Conservation (phyloP, 2,113 vertebrate genomes). For the Channa argus region DNA sequence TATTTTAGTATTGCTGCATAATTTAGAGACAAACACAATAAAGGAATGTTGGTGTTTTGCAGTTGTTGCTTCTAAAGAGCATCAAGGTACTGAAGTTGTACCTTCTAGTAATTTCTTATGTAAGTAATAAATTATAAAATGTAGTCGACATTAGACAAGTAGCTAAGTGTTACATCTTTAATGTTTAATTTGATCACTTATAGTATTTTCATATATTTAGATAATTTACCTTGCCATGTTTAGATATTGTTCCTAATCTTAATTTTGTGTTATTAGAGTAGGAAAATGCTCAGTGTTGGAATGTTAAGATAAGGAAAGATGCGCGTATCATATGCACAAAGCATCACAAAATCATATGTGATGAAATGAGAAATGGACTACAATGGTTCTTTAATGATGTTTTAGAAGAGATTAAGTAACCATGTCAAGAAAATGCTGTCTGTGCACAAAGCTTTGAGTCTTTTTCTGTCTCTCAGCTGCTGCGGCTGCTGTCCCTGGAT, state of each 20-base stretch:
- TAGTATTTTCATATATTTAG: neutral
- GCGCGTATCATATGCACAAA: neutral
- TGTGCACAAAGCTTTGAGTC: conserved; percentile 33
- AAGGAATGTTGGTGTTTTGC: no score
- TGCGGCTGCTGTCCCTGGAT: conserved; percentile 65
- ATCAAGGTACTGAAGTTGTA: no score
- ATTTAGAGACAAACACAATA: neutral
- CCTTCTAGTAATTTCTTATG: no score
- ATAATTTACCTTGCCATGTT: no score
- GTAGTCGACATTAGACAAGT: no score
- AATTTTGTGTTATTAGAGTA: no score
- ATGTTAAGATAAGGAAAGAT: conserved; percentile 32
- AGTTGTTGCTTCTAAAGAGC: no score
- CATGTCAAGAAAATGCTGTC: conserved; percentile 42
- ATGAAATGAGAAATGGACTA: conserved; percentile 25
- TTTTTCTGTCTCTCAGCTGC: conserved; percentile 10
- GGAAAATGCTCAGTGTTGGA: no score
- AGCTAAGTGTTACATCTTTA: no score
- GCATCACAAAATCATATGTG: conserved; percentile 20
- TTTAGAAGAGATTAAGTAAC: conserved; percentile 48
- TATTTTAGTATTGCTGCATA: neutral
- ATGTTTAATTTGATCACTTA: neutral
- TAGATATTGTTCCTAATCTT: no score
- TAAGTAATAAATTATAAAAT: no score
- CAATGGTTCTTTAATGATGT: conserved; percentile 41